Conservation (phyloP, 1,140 invertebrate species). For the Ips typographus region DNA sequence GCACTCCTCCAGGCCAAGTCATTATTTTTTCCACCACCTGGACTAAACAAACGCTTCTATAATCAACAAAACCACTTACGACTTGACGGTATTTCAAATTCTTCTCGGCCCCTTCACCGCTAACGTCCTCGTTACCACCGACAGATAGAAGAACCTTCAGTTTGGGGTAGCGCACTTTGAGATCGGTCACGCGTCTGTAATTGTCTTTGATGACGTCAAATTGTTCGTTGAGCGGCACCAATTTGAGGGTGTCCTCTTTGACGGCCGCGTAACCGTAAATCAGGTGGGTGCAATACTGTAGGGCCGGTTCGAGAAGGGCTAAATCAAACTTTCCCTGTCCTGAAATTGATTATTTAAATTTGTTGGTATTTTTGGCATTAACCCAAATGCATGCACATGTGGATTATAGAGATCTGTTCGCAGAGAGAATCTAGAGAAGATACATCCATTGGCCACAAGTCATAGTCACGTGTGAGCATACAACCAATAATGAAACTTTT, state of each 20-base stretch:
- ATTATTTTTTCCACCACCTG: no score
- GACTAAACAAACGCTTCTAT: no score
- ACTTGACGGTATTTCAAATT: slow-evolving; percentile 66
- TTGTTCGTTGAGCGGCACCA: slow-evolving; percentile 68
- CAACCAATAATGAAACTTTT: no score
- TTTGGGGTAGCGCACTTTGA: slow-evolving; percentile 70
- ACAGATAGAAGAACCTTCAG: slow-evolving; percentile 76
- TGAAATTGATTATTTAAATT: slow-evolving; percentile 48
- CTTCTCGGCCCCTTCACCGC: slow-evolving; percentile 56
- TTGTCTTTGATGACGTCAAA: slow-evolving; percentile 72
- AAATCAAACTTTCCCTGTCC: slow-evolving; percentile 78
- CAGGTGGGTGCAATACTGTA: slow-evolving; percentile 80
- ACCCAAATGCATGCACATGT: background rate
- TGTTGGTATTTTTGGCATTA: background rate
- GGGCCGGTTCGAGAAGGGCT: slow-evolving; percentile 68
- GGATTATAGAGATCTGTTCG: background rate
- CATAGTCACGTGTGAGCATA: no score
- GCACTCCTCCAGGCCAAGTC: no score
- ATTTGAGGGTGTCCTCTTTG: slow-evolving; percentile 68
- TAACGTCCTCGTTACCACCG: slow-evolving; percentile 65
- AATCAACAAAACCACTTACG: slow-evolving; percentile 48
- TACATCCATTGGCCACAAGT: no score
- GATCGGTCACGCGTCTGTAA: slow-evolving; percentile 66
- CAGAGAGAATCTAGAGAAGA: no score
- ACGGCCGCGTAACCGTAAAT: slow-evolving; percentile 85